Conservation (phyloP, 2,797 vertebrate species). For the Peromyscus melanophrys region DNA sequence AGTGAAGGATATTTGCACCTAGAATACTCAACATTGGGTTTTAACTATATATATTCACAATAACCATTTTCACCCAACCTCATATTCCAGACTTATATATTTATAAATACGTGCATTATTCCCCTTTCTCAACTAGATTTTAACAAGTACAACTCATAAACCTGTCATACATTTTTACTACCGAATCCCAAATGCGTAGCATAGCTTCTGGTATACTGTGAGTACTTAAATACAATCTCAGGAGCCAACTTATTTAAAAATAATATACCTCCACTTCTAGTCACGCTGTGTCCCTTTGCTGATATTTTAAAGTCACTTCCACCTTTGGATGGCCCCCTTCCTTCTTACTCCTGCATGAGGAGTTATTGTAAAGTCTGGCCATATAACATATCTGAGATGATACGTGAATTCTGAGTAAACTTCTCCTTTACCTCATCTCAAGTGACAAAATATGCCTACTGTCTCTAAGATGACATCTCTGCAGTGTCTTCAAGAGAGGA, state of each 20-base stretch:
- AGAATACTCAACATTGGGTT: background rate
- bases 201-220: background rate
- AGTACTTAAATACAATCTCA: background rate
- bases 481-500: background rate
- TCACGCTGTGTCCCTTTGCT: background rate
- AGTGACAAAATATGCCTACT: background rate
- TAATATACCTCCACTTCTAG: background rate
- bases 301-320: background rate
- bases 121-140: background rate
- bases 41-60: background rate
- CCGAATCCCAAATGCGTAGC: background rate
- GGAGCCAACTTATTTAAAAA: background rate
- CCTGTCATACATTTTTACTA: background rate
- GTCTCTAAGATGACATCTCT: background rate
- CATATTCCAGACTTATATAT: background rate
- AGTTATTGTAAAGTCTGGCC: background rate
- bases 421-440: background rate
- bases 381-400: constrained; percentile 3
- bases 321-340: background rate
- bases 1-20: background rate
- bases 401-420: background rate
- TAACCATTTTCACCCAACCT: background rate
- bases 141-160: background rate
- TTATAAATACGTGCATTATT: background rate
- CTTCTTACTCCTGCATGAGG: background rate